Base-by-base conservation (phyloP, 2,797 vertebrate genomes). In the Okamejei kenojei region DNA sequence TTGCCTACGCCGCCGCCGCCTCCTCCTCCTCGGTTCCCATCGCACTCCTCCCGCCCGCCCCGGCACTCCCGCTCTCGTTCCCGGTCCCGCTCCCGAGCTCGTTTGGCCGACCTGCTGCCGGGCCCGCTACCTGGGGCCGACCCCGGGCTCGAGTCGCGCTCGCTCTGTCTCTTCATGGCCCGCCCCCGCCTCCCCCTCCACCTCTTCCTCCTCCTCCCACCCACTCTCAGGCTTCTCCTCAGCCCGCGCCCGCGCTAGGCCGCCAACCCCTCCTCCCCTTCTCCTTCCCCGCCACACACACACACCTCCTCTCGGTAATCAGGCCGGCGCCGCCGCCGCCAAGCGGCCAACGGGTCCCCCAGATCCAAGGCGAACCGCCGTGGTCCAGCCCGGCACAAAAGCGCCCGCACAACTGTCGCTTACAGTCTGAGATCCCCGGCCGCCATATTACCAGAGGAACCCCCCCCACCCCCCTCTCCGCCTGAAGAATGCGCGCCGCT, bases 81-180 rank as follows among this genome's bases (percentile, higher is more conserved):
- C 45, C 45, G 45, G 90, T 95, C 95, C 93, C 95, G 94, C 92
- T 96, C 97, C 93, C 98, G 97, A 0, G 97, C 94, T 94, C 98
- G 96, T 94, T 98, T 98, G 0, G 97, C 96, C 26, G 94, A 88
- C 93, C 97, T 96, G 95, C 97, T 95, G 93, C 96, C 94, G 1
- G 96, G 94, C 94, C 98, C 96, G 94, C 98, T 98, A 0, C 97
- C 96, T 21, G 94, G 84, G 93, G 97, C 96, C 95, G 97, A 95
- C 93, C 96, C 94, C 93, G 98, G 98, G 95, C 97, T 98, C 7
- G 95, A 94, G 94, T 98, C 98, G 94, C 98, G 97, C 94, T 98
- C 98, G 96, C 97, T 97, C 96, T 98, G 98, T 95, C 98, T 95
- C 96, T 99, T 99, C 98, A 99, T 99, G 95, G 95, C 95, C 95